Base-by-base conservation (phyloP, 2,797 vertebrate genomes). In the Denticeps clupeoides region DNA sequence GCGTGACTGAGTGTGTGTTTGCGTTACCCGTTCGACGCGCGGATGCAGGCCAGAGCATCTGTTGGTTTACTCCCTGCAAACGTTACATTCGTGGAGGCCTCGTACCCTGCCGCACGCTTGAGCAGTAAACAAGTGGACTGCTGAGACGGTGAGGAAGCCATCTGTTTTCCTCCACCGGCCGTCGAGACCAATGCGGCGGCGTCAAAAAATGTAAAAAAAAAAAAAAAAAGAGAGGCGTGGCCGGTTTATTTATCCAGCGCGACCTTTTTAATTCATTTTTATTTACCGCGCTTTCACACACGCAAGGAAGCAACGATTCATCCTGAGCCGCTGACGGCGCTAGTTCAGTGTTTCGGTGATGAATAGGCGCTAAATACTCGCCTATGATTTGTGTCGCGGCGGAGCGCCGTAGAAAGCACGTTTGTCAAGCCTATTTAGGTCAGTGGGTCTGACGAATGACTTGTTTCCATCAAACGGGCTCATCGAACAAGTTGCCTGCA, bases 61-160 rank as follows among this genome's bases (percentile, higher is more conserved):
- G 33, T 38, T n/a, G n/a, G n/a, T n/a, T 13, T 3, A 9, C 45
- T 1, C 12, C 12, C 32, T 31, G 31, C 31, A 32, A 31, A 32
- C 31, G 6, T 32, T 32, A n/a, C n/a, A n/a, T n/a, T 13, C 7
- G 12, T 32, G 15, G 15, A 7, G 31, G 31, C 31, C 31, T 29
- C 32, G n/a, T 12, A n/a, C 24, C 45, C 46, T 41, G 24, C 29
- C 49, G 26, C 21, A 32, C 9, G 2, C 32, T 19, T 28, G 25
- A 54, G 24, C 43, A 41, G 54, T 26, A 55, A 64, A 45, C 29
- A 27, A 41, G 37, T 32, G 28, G 47, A 59, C 45, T 45, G 64
- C 66, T 65, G 60, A 68, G 41, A 49, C 59, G 56, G 37, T 43
- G 65, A 64, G 69, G 62, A 44, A 21, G 24, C 70, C 73, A 70